Evolutionary conservation across 2,888 invertebrate genomes (phyloP), one percentile per base, ranked within the genome.

Genomic region (Aphrophora alni): DNA sequence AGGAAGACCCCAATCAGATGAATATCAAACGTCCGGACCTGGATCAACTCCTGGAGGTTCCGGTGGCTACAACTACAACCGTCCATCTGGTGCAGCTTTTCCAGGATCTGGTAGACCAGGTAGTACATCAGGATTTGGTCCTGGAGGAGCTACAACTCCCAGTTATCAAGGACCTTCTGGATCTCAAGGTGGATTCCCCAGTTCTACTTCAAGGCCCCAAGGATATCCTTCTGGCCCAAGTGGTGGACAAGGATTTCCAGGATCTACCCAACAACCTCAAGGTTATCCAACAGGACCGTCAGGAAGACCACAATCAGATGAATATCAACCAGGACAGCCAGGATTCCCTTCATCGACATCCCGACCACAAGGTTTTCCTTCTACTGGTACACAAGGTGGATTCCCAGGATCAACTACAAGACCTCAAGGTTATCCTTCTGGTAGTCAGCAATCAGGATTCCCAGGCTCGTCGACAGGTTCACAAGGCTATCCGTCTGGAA

Each of bases 351-450:
- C 71, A 5, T 28, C 68, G 84, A 83, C 84, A 26, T 79, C 85
- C 2, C 84, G 85, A 81, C 86, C 87, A n/a, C 87, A 85, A 21
- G 83, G 82, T n/a, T 70, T 81, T 25, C 76, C 82, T n/a, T 21
- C 59, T 21, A 71, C 70, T 26, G 70, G 38, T 73, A 68, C 74
- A 24, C 73, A 77, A 68, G 81, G 83, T 70, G 81, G 83, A 24
- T 81, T 80, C 76, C 78, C 84, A 10, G 74, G 74, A 51, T 38
- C 77, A 4, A 71, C 77, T 21, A 28, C 73, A 14, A 74, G 51
- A 38, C 75, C 68, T 80, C 81, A 26, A 44, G 78, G 78, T 5
- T 78, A 78, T 51, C 78, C 78, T 0, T 68, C 51, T 33, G 77
- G 81, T 17, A 28, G 75, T 38, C 82, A 38, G 10, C 59, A 59